Percentiles rank a stretch among this genome's conserved stretches.
These are phyloP conservation scores for Trogon surrucura DNA, from an alignment of 2,113 vertebrate species.

Conservation along the genomic window DNA sequence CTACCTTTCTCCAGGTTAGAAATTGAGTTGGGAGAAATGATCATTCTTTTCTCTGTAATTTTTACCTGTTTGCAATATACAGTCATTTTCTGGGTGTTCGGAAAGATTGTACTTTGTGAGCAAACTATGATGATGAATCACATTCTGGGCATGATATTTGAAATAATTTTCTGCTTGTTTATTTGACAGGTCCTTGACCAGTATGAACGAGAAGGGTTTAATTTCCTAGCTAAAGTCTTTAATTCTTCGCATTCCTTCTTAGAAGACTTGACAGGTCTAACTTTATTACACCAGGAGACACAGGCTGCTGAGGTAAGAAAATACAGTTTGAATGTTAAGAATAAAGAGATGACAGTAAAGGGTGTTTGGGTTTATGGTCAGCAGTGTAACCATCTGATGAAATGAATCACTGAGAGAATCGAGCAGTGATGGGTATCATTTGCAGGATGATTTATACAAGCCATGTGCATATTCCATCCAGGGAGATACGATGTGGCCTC, in stretches of 20 bases:
- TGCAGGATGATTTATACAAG: neutral
- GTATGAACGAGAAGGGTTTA: conserved; percentile 92
- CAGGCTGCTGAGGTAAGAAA: conserved; percentile 94
- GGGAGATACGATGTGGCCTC: neutral
- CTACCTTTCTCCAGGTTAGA: neutral
- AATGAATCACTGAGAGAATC: neutral
- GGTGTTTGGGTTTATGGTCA: neutral
- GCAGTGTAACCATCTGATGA: neutral
- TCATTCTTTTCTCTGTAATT: neutral
- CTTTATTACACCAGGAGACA: conserved; percentile 95
- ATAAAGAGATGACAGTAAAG: neutral
- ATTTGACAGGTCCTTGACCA: conserved; percentile 90
- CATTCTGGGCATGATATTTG: neutral
- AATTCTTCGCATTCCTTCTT: conserved; percentile 99
- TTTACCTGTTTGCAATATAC: neutral
- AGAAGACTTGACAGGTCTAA: conserved; percentile 96
- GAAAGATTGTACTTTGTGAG: neutral
- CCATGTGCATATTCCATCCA: neutral
- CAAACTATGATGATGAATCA: neutral
- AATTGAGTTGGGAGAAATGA: neutral
- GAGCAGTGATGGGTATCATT: neutral
- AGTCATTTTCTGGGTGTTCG: neutral
- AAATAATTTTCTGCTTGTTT: neutral
- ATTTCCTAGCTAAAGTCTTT: conserved; percentile 93
- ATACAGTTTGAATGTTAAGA: neutral